Conservation (phyloP, 2,113 vertebrate genomes). For the Rhinichthys klamathensis region DNA sequence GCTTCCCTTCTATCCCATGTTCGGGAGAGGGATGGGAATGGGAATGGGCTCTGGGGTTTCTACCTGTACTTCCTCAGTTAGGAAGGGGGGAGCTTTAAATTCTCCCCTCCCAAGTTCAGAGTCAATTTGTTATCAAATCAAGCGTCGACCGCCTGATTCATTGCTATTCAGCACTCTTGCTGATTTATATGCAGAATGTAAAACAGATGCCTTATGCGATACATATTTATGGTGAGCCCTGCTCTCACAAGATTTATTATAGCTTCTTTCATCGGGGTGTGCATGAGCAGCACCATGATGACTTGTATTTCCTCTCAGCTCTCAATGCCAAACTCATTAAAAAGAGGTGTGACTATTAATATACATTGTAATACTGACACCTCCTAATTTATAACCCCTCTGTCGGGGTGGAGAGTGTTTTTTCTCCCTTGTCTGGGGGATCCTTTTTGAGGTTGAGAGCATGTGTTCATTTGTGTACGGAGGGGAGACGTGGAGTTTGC, state of each 20-base stretch:
- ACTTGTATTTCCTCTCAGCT: conserved; percentile 99
- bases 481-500: conserved; percentile 47
- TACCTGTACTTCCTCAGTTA: conserved; percentile 62
- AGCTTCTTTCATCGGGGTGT: conserved; percentile 97
- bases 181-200: conserved; percentile 99
- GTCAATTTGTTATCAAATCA: conserved; percentile 99
- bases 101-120: conserved; percentile 95
- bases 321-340: conserved; percentile 99
- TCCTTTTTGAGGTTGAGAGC: conserved; percentile 63
- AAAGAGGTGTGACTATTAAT: conserved; percentile 99
- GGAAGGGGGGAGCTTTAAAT: conserved; percentile 89
- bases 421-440: conserved; percentile 76
- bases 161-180: conserved; percentile 96
- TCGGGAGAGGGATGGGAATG: conserved; percentile 82
- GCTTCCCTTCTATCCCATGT: conserved; percentile 41
- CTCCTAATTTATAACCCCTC: conserved; percentile 98
- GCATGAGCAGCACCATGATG: conserved; percentile 96
- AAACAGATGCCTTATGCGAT: conserved; percentile 99
- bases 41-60: conserved; percentile 79
- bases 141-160: conserved; percentile 99
- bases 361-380: conserved; percentile 99
- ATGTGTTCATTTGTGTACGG: conserved; percentile 23
- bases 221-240: conserved; percentile 99
- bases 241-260: conserved; percentile 99
- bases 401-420: conserved; percentile 77